phyloP scores from a whole-genome alignment of 2,888 invertebrate genomes.

The Plebejus melissa region DNA sequence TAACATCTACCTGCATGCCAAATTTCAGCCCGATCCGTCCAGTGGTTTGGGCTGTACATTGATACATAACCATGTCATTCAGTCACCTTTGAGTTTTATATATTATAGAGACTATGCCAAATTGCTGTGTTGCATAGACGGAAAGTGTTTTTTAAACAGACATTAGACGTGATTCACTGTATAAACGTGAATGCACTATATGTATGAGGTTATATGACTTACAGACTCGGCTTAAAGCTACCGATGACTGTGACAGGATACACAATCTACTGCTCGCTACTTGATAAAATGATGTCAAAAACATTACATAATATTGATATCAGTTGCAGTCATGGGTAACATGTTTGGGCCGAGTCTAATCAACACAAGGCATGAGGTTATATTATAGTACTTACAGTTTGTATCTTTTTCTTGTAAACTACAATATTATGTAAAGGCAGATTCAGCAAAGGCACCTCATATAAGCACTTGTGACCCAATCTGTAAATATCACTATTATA shows the following conservation, averaged over 20 bases:
- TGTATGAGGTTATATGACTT: not conserved
- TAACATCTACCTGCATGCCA: too few relatives aligned
- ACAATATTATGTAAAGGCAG: not conserved
- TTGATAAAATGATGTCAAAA: too few relatives aligned
- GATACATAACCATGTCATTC: too few relatives aligned
- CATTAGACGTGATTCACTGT: not conserved
- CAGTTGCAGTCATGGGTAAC: not conserved
- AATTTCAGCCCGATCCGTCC: too few relatives aligned
- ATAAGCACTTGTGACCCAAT: not conserved
- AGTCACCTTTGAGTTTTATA: too few relatives aligned
- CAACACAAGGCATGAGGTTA: not conserved
- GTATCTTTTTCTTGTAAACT: not conserved
- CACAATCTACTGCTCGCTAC: too few relatives aligned
- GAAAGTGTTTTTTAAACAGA: not conserved
- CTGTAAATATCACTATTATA: conserved; percentile 3
- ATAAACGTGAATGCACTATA: not conserved
- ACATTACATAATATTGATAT: not conserved
- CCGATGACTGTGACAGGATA: not conserved
- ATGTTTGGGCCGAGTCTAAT: not conserved
- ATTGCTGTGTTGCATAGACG: not conserved
- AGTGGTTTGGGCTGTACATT: too few relatives aligned
- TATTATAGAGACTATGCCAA: not conserved
- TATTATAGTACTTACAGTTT: not conserved
- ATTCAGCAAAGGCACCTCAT: not conserved
- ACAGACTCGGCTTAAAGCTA: not conserved